Evolutionary conservation across 1,140 invertebrate species (phyloP), one percentile per base, ranked within the genome.

Genomic region (Drosophila fuyamai): DNA sequence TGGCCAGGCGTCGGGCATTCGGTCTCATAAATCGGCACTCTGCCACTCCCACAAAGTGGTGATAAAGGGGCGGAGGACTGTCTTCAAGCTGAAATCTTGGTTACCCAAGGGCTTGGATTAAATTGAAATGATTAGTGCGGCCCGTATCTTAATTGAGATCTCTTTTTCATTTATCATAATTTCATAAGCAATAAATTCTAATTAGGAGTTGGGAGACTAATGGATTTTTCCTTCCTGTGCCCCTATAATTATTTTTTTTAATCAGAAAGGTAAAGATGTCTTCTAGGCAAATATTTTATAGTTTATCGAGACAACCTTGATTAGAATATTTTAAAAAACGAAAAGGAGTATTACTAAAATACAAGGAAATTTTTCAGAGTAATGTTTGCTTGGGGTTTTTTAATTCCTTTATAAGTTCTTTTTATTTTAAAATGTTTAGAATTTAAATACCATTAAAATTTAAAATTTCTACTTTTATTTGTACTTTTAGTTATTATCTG

Each of bases 1-100:
- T 85, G 79, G 72, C 75, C 74, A 53, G 65, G 80, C 80, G 57
- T 70, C 76, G 75, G 56, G 68, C 71, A 60, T 58, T 71, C 72
- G 74, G 65, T 35, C 82, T 74, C 78, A 86, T 81, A 85, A 85
- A 85, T 85, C 73, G 83, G 57, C 56, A n/a, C 62, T 51, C 62
- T 51, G 55, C 81, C 82, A 83, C 59, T 79, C 81, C 72, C 47
- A 63, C 53, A 32, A 73, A n/a, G 27, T 6, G 43, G 41, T 9
- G 13, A 12, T 27, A 43, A 68, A 50, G 38, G 32, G 76, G 40
- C 44, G 47, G 23, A 55, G 8, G 29, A 7, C 29, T 32, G 18
- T 66, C 60, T 66, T 46, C 8, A 27, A 44, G 63, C 38, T 27
- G 12, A 43, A 51, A 18, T 43, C n/a, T 27, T 8, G 18, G 44